Evolutionary conservation across 2,888 invertebrate genomes (phyloP).

Genomic region (Biston stratarius): DNA sequence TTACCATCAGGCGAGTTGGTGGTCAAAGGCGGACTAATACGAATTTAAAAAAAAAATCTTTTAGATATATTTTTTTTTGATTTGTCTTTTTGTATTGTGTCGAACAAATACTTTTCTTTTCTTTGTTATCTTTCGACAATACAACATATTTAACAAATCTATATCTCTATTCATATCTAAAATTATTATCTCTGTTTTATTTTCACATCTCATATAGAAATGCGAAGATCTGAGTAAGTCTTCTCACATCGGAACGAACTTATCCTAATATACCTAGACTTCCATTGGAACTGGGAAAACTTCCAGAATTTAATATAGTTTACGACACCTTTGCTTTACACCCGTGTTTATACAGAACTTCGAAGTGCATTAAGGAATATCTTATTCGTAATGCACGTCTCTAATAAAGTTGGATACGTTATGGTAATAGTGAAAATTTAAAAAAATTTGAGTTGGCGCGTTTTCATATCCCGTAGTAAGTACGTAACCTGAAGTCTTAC

Average conservation of each 20-base stretch:
- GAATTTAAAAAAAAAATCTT: no score
- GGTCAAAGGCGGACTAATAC: no score
- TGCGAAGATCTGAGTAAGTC: constrained; percentile 61
- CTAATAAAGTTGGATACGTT: constrained; percentile 44
- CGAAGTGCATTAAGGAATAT: constrained; percentile 61
- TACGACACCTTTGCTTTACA: constrained; percentile 81
- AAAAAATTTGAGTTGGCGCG: constrained; percentile 37
- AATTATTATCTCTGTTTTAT: not conserved
- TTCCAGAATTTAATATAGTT: constrained; percentile 79
- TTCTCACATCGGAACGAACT: constrained; percentile 67
- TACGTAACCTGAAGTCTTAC: not conserved
- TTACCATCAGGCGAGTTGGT: no score
- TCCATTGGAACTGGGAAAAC: constrained; percentile 56
- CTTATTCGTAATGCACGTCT: constrained; percentile 50
- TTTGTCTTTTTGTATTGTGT: no score
- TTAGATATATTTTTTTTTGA: no score
- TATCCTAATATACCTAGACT: constrained; percentile 70
- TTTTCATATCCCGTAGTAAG: not conserved
- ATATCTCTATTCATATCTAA: constrained; percentile 7
- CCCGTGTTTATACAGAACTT: constrained; percentile 67
- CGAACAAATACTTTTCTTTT: no score
- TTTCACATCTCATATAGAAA: constrained; percentile 47
- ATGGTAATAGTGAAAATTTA: constrained; percentile 35
- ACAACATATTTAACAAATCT: no score
- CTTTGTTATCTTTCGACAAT: no score